Base-by-base conservation (phyloP, 2,888 invertebrate species). In the Ormyrus nitidulus region DNA sequence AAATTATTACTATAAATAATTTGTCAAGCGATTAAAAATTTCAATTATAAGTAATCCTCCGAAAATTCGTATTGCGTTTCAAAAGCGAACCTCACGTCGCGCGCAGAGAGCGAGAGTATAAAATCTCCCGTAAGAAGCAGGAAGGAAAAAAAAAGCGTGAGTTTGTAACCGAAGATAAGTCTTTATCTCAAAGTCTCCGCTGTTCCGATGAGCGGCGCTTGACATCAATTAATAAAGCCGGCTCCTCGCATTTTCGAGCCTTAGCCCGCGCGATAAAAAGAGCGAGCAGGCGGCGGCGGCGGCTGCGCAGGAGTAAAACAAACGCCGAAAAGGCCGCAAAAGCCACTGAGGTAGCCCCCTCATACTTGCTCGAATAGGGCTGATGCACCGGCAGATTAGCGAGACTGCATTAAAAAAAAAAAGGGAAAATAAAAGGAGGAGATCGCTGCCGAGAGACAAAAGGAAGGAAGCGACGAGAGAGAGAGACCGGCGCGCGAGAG, bases 191-290 rank as follows among this genome's bases (percentile, higher is more conserved):
- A n/a, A 2, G 51, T 44, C 51, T 59, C 34, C 6, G 9, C 56
- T 10, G 61, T 65, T 59, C n/a, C 58, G 58, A 61, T 13, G 76
- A 72, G 62, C 44, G 56, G 68, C 9, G 61, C 69, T 70, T 74
- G 74, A 77, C 77, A 74, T 81, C 70, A 77, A 81, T 77, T 81
- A 81, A 81, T 77, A 74, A 69, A 10, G 48, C 72, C 46, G 34
- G 49, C 66, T 46, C 19, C 34, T 59, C 48, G 19, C 9, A 11
- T 46, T 34, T 34, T 34, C 34, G 34, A 34, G 34, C 34, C 34
- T 34, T 34, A 34, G 34, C 34, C 34, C 34, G 34, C 34, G 4
- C 34, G 34, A 34, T 34, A 34, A 34, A 34, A 34, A 34, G 34
- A 34, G 34, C 34, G 34, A 34, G 34, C 34, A 34, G 34, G 34